Evolutionary conservation across 2,113 vertebrate species (phyloP).

Genomic region (Circaetus gallicus): DNA sequence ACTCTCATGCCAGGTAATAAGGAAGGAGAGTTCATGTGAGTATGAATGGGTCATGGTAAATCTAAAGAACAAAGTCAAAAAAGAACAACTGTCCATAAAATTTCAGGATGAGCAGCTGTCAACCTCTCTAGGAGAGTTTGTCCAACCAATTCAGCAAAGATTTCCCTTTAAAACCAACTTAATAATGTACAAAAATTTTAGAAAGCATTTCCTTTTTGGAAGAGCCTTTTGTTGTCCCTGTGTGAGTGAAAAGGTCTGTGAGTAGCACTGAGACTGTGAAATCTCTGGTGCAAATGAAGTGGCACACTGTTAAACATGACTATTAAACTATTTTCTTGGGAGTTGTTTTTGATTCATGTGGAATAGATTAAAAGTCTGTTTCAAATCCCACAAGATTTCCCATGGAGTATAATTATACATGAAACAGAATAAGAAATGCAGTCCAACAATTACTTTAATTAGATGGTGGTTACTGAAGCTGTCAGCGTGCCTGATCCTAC

Average conservation of each 20-base stretch:
- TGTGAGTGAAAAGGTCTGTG: background rate
- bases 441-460: constrained; percentile 75
- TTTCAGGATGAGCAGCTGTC: background rate
- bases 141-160: background rate
- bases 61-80: background rate
- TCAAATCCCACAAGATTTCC: constrained; percentile 67
- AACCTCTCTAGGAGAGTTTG: background rate
- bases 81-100: background rate
- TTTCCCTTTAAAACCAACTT: constrained; percentile 16
- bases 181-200: constrained; percentile 33
- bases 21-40: background rate
- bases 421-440: constrained; percentile 70
- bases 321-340: constrained; percentile 72
- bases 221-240: constrained; percentile 18
- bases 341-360: constrained; percentile 71
- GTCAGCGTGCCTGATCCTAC: constrained; percentile 24
- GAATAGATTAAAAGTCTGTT: constrained; percentile 71
- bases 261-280: background rate
- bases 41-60: background rate
- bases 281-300: constrained; percentile 28
- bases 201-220: background rate
- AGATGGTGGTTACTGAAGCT: constrained; percentile 63
- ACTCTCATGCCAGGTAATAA: background rate
- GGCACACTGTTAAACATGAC: constrained; percentile 58
- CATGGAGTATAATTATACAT: constrained; percentile 72